These are phyloP conservation scores for Heliocidaris tuberculata DNA, from an alignment of 35 echinoderm and acorn worm species.

Conservation along the genomic window DNA sequence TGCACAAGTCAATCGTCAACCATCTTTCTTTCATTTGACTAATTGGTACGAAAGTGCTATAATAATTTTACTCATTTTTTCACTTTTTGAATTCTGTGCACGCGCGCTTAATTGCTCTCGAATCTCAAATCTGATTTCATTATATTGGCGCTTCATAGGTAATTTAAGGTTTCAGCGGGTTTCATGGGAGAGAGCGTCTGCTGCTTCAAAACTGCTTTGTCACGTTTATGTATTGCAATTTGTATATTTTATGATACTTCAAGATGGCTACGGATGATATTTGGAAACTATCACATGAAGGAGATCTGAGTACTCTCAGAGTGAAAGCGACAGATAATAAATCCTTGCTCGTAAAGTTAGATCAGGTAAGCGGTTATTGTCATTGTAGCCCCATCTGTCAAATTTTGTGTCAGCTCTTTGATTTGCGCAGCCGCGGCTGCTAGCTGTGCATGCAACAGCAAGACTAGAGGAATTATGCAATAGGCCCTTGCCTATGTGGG, in stretches of 20 bases:
- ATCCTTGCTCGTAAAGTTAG: slow-evolving; percentile 64
- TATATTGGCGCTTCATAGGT: not conserved
- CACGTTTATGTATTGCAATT: not conserved
- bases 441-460: not conserved
- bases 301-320: slow-evolving; percentile 61
- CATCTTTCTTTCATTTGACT: too few species aligned
- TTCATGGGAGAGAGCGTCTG: not conserved
- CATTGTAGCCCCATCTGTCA: not conserved
- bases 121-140: not conserved
- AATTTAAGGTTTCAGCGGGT: not conserved
- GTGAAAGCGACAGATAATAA: slow-evolving; percentile 57
- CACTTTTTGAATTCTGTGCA: too few species aligned
- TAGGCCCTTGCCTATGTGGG: too few species aligned
- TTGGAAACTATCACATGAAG: slow-evolving; percentile 83
- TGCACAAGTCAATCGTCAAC: too few species aligned
- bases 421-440: too few species aligned
- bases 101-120: too few species aligned
- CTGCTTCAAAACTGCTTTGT: not conserved
- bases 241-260: not conserved
- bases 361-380: slow-evolving; percentile 58
- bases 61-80: too few species aligned
- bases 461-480: too few species aligned
- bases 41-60: too few species aligned
- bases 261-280: slow-evolving; percentile 52
- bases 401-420: not conserved